Conservation (phyloP, 2,888 invertebrate genomes). For the Agrilus cyanescens region DNA sequence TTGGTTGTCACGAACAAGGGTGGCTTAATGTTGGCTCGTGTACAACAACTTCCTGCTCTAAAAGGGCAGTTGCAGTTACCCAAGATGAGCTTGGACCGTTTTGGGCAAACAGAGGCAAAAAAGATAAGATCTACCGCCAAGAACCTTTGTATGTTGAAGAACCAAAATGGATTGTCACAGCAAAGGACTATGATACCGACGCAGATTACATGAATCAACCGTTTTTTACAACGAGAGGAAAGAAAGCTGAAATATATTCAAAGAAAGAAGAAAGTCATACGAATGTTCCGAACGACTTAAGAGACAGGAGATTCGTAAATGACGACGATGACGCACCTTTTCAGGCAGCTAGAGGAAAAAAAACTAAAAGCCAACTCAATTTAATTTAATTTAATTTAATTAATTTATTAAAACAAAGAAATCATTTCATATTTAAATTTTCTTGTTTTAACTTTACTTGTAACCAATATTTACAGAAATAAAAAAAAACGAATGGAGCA, state of each 20-base stretch:
- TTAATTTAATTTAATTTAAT: no score
- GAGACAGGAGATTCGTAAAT: constrained; percentile 36
- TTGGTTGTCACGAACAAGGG: constrained; percentile 9
- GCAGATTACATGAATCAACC: constrained; percentile 18
- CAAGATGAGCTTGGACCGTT: constrained; percentile 32
- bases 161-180: constrained; percentile 42
- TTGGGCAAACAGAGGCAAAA: constrained; percentile 41
- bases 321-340: constrained; percentile 41
- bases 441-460: no score
- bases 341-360: constrained; percentile 44
- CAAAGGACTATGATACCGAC: constrained; percentile 28
- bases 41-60: constrained; percentile 17
- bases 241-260: constrained; percentile 10
- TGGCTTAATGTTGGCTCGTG: constrained; percentile 13
- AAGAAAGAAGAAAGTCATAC: constrained; percentile 4
- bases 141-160: constrained; percentile 42
- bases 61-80: constrained; percentile 15
- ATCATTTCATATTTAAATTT: no score
- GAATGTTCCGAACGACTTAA: constrained; percentile 24
- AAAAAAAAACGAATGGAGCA: not conserved
- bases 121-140: constrained; percentile 25
- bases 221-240: constrained; percentile 30
- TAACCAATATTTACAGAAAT: not conserved
- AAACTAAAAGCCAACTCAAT: constrained; percentile 11
- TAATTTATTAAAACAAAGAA: no score